Conservation (phyloP, 2,888 invertebrate species). For the Melipona bicolor region DNA sequence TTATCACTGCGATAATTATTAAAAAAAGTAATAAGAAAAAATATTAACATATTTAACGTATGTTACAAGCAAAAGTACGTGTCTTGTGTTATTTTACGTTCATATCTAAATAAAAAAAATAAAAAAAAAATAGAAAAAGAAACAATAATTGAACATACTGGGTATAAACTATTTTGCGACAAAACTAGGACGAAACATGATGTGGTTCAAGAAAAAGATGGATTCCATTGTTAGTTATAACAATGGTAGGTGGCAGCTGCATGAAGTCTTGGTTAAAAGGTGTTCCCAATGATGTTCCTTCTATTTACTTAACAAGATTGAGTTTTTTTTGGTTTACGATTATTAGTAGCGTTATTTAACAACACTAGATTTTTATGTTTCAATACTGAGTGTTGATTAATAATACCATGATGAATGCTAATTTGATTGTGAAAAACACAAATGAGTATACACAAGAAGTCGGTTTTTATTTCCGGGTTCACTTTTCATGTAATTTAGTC, state of each 20-base stretch:
- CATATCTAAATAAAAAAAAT: slow-evolving; percentile 16
- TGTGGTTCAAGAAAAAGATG: slow-evolving; percentile 64
- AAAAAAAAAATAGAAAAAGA: slow-evolving; percentile 6
- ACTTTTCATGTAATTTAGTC: slow-evolving; percentile 74
- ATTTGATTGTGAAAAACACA: slow-evolving; percentile 72
- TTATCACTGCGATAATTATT: slow-evolving; percentile 13
- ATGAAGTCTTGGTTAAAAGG: slow-evolving; percentile 76
- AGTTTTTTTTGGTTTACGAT: slow-evolving; percentile 79
- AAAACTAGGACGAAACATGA: slow-evolving; percentile 73
- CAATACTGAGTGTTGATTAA: slow-evolving; percentile 79
- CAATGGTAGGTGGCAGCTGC: slow-evolving; percentile 76
- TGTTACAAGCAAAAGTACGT: slow-evolving; percentile 23
- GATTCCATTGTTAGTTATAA: slow-evolving; percentile 70
- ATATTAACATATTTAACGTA: slow-evolving; percentile 28
- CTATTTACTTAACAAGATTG: slow-evolving; percentile 79
- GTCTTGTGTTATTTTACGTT: slow-evolving; percentile 46
- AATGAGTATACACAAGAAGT: slow-evolving; percentile 74
- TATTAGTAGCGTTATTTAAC: slow-evolving; percentile 78
- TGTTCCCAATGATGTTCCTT: slow-evolving; percentile 82
- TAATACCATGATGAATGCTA: slow-evolving; percentile 72
- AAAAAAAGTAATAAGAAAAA: slow-evolving; percentile 6
- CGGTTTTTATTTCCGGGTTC: slow-evolving; percentile 73
- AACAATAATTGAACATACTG: slow-evolving; percentile 27
- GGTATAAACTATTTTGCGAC: slow-evolving; percentile 58
- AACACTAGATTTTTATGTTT: slow-evolving; percentile 79